phyloP scores from a whole-genome alignment of 2,888 invertebrate species.

The Drosophila neoperkinsi region DNA sequence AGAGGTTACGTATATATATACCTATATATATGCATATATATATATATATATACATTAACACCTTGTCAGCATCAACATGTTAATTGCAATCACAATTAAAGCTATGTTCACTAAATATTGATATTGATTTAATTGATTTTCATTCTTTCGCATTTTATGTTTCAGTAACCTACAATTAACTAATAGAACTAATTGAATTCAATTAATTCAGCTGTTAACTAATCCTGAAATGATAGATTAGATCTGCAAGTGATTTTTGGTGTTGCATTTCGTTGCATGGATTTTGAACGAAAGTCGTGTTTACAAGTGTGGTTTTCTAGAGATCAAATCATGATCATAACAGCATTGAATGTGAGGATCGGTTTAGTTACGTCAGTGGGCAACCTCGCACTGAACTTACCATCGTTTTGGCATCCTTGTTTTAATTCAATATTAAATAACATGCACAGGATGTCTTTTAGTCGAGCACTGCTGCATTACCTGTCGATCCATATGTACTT shows the following conservation, averaged over 20 bases:
- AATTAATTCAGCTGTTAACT: not conserved
- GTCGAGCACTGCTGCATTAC: not conserved
- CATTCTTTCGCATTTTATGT: not conserved
- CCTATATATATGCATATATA: too few species aligned
- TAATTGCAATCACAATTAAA: not conserved
- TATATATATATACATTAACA: not conserved
- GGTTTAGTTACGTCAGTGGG: not conserved
- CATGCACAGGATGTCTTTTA: not conserved
- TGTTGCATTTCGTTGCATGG: not conserved
- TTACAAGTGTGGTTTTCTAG: not conserved
- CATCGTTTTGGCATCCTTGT: not conserved
- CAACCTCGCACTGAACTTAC: not conserved
- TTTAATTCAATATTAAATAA: not conserved
- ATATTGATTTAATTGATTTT: constrained; percentile 3
- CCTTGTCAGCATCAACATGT: constrained; percentile 1
- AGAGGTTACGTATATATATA: not conserved
- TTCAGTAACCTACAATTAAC: not conserved
- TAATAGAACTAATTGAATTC: not conserved
- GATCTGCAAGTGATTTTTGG: not conserved
- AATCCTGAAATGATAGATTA: not conserved
- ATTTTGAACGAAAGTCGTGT: too few species aligned
- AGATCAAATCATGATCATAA: not conserved
- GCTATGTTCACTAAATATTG: not conserved
- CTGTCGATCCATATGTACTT: not conserved
- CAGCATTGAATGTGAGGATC: not conserved